Conservation (phyloP, 2,888 invertebrate genomes). For the Urechis unicinctus region DNA sequence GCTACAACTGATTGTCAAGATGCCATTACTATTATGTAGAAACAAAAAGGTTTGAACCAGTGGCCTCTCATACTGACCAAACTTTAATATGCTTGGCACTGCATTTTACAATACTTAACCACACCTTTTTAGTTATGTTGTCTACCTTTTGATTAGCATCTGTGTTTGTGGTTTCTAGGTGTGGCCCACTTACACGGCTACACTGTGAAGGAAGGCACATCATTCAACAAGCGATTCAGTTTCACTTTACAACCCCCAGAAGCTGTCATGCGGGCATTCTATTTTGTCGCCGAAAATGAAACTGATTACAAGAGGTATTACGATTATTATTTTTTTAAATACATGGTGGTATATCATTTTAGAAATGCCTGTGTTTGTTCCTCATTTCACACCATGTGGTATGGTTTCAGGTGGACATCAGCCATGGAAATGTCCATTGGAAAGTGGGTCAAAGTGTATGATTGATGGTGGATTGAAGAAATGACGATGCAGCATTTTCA, state of each 20-base stretch:
- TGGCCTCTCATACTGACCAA: background rate
- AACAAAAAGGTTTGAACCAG: too few relatives aligned
- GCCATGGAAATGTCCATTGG: constrained; percentile 91
- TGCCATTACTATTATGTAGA: too few relatives aligned
- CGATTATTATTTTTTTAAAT: too few relatives aligned
- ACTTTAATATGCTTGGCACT: background rate
- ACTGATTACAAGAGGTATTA: constrained; percentile 80
- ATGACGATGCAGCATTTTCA: too few relatives aligned
- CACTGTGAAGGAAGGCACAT: constrained; percentile 70
- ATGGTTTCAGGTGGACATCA: constrained; percentile 75
- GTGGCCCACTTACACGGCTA: constrained; percentile 92
- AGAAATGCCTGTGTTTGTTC: too few relatives aligned
- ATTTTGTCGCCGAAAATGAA: constrained; percentile 88
- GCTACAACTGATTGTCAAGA: too few relatives aligned
- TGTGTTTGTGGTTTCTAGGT: constrained; percentile 55
- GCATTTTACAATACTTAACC: background rate
- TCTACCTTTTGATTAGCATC: background rate
- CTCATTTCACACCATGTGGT: background rate
- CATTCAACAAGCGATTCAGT: constrained; percentile 80
- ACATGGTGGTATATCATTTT: too few relatives aligned
- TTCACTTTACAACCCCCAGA: constrained; percentile 88
- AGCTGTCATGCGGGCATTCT: constrained; percentile 77
- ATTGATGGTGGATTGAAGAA: too few relatives aligned
- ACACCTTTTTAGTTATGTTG: background rate
- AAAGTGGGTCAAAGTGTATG: constrained; percentile 59